Evolutionary conservation across 2,797 vertebrate genomes (phyloP).

Genomic region (Benthosema pterotum): DNA sequence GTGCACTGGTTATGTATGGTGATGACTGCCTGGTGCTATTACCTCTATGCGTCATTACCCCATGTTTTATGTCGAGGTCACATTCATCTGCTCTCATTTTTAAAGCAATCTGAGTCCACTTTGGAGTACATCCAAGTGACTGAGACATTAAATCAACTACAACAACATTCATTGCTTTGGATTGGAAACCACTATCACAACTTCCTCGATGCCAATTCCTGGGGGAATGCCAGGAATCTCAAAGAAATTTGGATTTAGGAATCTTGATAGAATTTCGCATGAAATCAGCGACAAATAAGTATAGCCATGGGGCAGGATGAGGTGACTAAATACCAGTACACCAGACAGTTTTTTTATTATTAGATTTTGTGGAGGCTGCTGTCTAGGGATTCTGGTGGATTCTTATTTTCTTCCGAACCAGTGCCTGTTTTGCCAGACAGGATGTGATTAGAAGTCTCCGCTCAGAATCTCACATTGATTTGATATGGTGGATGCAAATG

Average conservation of each 20-base stretch:
- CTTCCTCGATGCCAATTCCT: slow-evolving; percentile 15
- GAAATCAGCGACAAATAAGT: slow-evolving; percentile 22
- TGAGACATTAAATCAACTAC: slow-evolving; percentile 18
- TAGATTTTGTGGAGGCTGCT: slow-evolving; percentile 35
- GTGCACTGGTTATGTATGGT: too few relatives aligned
- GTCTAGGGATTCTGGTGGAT: slow-evolving; percentile 35
- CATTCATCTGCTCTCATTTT: too few relatives aligned
- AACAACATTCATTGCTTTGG: slow-evolving; percentile 23
- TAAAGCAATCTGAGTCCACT: neutral
- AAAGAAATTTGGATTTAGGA: slow-evolving; percentile 10
- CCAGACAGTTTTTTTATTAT: slow-evolving; percentile 44
- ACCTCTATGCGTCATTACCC: too few relatives aligned
- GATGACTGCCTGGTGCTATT: too few relatives aligned
- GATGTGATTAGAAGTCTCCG: slow-evolving; percentile 50
- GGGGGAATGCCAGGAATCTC: slow-evolving; percentile 4
- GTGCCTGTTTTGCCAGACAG: slow-evolving; percentile 46
- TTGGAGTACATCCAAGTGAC: neutral
- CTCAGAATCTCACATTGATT: slow-evolving; percentile 30
- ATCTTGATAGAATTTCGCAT: slow-evolving; percentile 1
- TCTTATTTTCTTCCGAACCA: slow-evolving; percentile 46
- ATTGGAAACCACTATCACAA: slow-evolving; percentile 25
- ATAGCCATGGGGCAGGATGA: slow-evolving; percentile 26
- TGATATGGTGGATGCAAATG: slow-evolving; percentile 29
- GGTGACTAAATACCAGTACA: slow-evolving; percentile 47
- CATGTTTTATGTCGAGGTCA: too few relatives aligned